Evolutionary conservation across 2,888 invertebrate genomes (phyloP).

Genomic region (Trypoxylon attenuatum): DNA sequence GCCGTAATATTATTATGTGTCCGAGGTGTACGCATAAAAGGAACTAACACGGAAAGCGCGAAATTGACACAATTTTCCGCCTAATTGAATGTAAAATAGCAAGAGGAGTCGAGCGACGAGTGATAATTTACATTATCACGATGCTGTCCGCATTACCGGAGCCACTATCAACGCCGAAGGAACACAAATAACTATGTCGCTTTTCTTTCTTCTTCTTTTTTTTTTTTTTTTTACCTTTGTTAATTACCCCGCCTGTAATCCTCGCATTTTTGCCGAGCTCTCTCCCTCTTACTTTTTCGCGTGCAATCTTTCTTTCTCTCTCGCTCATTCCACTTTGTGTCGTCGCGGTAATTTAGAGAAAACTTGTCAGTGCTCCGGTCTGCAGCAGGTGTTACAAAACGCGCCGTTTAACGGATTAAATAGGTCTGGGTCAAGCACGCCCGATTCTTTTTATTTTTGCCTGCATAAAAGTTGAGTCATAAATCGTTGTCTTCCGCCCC

Average conservation of each 20-base stretch:
- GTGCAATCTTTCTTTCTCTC: neutral
- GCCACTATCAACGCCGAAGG: neutral
- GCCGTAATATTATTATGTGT: too few species aligned
- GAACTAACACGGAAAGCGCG: neutral
- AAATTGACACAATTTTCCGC: constrained; percentile 5
- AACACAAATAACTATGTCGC: constrained; percentile 5
- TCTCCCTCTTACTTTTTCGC: neutral
- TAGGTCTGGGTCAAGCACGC: constrained; percentile 36
- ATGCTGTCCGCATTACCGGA: neutral
- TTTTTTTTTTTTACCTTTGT: constrained; percentile 4
- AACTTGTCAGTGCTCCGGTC: constrained; percentile 7
- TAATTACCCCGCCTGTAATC: constrained; percentile 19
- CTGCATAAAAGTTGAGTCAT: constrained; percentile 30
- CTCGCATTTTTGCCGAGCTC: constrained; percentile 7
- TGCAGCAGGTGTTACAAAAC: constrained; percentile 36
- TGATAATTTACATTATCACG: neutral
- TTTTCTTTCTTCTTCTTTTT: too few species aligned
- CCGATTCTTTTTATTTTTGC: constrained; percentile 31
- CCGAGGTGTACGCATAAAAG: too few species aligned
- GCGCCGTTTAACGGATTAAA: constrained; percentile 44
- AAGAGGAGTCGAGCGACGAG: too few species aligned
- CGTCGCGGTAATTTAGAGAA: constrained; percentile 27
- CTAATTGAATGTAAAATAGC: neutral
- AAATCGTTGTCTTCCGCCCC: constrained; percentile 17
- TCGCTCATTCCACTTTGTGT: constrained; percentile 11